Conservation (phyloP, 2,113 vertebrate genomes). For the Antennarius striatus region DNA sequence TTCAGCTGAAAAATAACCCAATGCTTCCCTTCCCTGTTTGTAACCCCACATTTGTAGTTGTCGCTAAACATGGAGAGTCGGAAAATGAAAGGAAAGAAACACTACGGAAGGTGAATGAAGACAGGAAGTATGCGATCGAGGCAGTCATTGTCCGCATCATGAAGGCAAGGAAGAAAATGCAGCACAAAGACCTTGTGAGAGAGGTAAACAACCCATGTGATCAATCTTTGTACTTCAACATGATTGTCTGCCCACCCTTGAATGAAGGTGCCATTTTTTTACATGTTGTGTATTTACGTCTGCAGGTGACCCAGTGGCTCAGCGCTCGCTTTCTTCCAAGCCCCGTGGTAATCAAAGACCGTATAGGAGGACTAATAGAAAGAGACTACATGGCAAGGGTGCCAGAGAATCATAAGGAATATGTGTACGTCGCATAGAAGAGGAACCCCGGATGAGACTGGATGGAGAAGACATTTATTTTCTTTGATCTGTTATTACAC, state of each 20-base stretch:
- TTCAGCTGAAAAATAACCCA: too few relatives aligned
- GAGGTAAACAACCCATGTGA: conserved; percentile 80
- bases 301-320: conserved; percentile 95
- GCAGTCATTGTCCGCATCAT: conserved; percentile 98
- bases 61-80: conserved; percentile 97
- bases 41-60: conserved; percentile 78
- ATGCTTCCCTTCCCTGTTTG: conserved; percentile 1
- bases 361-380: conserved; percentile 99
- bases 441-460: conserved; percentile 43
- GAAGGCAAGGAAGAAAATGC: conserved; percentile 99
- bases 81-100: conserved; percentile 98
- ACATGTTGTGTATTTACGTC: conserved; percentile 8
- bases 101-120: conserved; percentile 97
- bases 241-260: background rate
- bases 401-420: conserved; percentile 97
- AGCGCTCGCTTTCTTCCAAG: conserved; percentile 95
- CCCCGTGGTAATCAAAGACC: conserved; percentile 98
- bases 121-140: conserved; percentile 98
- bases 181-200: conserved; percentile 96
- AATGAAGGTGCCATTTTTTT: background rate
- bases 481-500: conserved; percentile 88
- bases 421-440: conserved; percentile 95
- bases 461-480: conserved; percentile 43
- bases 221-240: background rate
- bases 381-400: conserved; percentile 99